Evolutionary conservation across 2,113 vertebrate genomes (phyloP), one percentile per base, ranked within the genome.

Genomic region (Gallinago jamesoni): DNA sequence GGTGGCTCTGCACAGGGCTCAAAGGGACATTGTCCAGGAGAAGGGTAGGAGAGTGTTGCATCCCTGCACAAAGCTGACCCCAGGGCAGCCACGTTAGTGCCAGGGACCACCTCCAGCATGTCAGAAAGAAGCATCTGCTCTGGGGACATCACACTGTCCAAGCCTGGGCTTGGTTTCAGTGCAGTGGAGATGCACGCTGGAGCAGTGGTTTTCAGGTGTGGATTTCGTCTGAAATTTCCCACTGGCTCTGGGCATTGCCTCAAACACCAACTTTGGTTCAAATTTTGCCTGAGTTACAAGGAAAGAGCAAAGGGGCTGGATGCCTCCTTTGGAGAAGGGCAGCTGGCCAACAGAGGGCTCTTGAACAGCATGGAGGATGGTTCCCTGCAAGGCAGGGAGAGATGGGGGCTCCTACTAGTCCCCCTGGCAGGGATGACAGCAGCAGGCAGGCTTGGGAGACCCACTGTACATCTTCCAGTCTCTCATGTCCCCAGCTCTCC

Each of bases 1-100:
- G 14, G 31, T 9, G 39, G 25, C 28, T 52, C 33, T 22, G 37
- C 1, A 0, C 19, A 30, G n/a, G 25, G 35, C 39, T 64, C 0
- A 0, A 21, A 33, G 52, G 50, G 63, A 73, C 50, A 67, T 23
- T 7, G n/a, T 30, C 25, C 48, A 72, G 45, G 64, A 62, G 41
- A n/a, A 72, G 25, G 3, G 50, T 41, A 18, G 43, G 43, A 53
- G 10, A n/a, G 15, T 47, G 45, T 23, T 2, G 0, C n/a, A 68
- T 41, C 48, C 37, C 23, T 1, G 0, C 1, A 0, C 37, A 45
- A 41, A 89, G 27, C 31, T 57, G 60, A 56, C 11, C 35, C 25
- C 60, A 23, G 48, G 45, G 33, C 80, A 84, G 35, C 15, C 27
- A 23, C 8, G 3, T 9, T 13, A 19, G 35, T 1, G 1, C 55